Evolutionary conservation across 1,140 invertebrate species (phyloP).

Genomic region (Physella acuta): DNA sequence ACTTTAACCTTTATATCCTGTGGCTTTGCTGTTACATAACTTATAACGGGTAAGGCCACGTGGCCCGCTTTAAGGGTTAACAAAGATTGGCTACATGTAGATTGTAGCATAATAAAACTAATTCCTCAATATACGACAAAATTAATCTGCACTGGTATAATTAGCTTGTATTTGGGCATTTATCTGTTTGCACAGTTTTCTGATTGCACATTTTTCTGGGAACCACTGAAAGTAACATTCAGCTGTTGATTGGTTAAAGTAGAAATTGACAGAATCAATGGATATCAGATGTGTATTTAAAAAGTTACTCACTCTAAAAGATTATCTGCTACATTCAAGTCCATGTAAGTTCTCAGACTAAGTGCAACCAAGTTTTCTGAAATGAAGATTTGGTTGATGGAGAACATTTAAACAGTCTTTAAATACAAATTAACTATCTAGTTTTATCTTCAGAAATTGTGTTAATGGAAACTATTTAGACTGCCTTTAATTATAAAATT

Average conservation of each 20-base stretch:
- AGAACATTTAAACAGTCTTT: not conserved
- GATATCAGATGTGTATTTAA: not conserved
- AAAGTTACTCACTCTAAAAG: conserved; percentile 34
- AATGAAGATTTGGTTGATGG: conserved; percentile 17
- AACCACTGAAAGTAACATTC: not conserved
- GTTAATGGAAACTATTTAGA: not conserved
- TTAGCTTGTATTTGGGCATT: too few relatives aligned
- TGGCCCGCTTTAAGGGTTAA: too few relatives aligned
- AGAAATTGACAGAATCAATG: not conserved
- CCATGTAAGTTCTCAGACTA: conserved; percentile 79
- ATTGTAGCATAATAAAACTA: too few relatives aligned
- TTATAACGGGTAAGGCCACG: too few relatives aligned
- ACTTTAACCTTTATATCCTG: too few relatives aligned
- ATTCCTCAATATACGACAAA: too few relatives aligned
- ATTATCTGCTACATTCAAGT: conserved; percentile 65
- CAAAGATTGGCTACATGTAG: too few relatives aligned
- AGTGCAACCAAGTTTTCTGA: conserved; percentile 54
- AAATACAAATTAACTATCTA: not conserved
- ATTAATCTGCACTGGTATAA: too few relatives aligned
- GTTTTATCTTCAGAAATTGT: not conserved
- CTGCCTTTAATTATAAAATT: not conserved
- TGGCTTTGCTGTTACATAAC: too few relatives aligned
- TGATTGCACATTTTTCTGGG: not conserved
- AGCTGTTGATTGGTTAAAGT: not conserved
- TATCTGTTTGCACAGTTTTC: too few relatives aligned